Evolutionary conservation across 2,113 vertebrate species (phyloP).

Genomic region (Semnornis frantzii): DNA sequence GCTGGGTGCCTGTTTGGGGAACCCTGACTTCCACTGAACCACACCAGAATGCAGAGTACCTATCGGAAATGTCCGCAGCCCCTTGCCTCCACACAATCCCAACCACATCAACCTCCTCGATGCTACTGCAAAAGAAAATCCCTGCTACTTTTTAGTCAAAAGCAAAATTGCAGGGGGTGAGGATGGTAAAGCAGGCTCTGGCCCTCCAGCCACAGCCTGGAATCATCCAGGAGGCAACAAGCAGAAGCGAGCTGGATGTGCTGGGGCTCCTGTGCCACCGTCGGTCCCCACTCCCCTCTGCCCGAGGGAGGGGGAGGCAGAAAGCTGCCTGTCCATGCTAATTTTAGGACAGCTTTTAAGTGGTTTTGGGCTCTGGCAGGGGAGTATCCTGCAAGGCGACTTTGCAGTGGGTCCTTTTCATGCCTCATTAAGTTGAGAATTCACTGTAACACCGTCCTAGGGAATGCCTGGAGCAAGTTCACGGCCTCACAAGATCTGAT

Average conservation of each 20-base stretch:
- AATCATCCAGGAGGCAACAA: not conserved
- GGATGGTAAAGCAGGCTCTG: not conserved
- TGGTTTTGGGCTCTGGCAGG: not conserved
- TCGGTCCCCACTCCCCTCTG: not conserved
- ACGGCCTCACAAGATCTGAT: not conserved
- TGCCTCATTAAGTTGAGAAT: conserved; percentile 58
- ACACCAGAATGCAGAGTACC: not conserved
- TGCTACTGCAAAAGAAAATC: not conserved
- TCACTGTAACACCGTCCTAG: not conserved
- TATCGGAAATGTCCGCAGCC: not conserved
- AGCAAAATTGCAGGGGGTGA: not conserved
- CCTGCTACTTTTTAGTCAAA: not conserved
- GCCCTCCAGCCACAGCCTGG: not conserved
- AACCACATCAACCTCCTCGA: not conserved
- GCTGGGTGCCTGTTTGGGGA: not conserved
- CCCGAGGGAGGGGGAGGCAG: not conserved
- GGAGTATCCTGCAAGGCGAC: not conserved
- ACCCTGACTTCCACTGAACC: not conserved
- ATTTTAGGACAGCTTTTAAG: not conserved
- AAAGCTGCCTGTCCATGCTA: not conserved
- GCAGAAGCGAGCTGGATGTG: not conserved
- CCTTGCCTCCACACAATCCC: not conserved
- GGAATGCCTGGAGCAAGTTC: conserved; percentile 59
- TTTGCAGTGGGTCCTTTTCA: not conserved
- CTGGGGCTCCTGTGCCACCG: accelerated